Conservation (phyloP, 1,140 invertebrate genomes). For the Psilanteris sp. region DNA sequence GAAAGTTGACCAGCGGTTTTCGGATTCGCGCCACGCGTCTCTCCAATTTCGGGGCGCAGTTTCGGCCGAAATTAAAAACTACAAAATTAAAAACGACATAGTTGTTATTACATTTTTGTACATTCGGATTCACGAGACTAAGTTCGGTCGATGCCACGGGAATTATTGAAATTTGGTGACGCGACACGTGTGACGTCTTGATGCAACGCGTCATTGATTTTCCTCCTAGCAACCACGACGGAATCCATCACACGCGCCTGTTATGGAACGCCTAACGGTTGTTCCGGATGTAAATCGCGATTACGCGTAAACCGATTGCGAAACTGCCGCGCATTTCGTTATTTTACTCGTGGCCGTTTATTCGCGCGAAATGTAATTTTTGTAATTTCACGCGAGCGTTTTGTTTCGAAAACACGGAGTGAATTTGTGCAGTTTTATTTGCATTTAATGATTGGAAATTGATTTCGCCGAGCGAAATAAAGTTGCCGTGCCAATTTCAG, state of each 20-base stretch:
- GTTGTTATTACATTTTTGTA: too few relatives aligned
- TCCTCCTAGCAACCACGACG: constrained; percentile 6
- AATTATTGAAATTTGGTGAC: constrained; percentile 29
- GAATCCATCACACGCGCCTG: constrained; percentile 19
- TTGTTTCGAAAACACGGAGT: too few relatives aligned
- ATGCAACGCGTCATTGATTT: constrained; percentile 33
- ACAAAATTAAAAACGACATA: too few relatives aligned
- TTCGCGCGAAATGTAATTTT: too few relatives aligned
- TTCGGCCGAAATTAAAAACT: too few relatives aligned
- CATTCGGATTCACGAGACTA: constrained; percentile 17
- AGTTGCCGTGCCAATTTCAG: constrained; percentile 26
- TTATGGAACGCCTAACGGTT: constrained; percentile 9
- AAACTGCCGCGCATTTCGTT: not conserved
- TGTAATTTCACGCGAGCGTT: too few relatives aligned
- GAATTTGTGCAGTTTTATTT: constrained; percentile 1
- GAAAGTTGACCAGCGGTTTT: not conserved
- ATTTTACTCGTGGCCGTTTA: too few relatives aligned
- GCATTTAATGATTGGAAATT: constrained; percentile 36
- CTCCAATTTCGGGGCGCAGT: too few relatives aligned
- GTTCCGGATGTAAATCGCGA: not conserved
- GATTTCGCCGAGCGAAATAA: constrained; percentile 14
- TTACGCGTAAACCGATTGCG: constrained; percentile 8
- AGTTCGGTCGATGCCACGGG: constrained; percentile 23
- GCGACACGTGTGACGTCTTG: constrained; percentile 32
- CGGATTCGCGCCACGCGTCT: constrained; percentile 7